phyloP scores from a whole-genome alignment of 2,113 vertebrate genomes.

The Vicugna pacos region DNA sequence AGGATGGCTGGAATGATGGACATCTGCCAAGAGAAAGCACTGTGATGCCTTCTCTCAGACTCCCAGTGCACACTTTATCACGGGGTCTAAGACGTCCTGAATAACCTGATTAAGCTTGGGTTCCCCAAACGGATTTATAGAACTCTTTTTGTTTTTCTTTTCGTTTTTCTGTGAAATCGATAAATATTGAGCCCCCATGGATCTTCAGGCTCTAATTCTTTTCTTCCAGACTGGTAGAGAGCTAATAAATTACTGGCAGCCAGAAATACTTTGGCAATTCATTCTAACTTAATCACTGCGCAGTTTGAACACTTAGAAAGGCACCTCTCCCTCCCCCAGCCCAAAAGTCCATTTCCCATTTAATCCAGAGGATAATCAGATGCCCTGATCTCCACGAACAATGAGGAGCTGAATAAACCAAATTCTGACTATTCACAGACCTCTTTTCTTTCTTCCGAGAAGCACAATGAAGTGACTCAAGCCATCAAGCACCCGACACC shows the following conservation, averaged over 20 bases:
- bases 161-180: not conserved
- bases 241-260: not conserved
- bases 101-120: not conserved
- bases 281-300: conserved; percentile 1
- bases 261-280: conserved; percentile 33
- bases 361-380: not conserved
- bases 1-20: rapidly evolving
- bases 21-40: not conserved
- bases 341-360: not conserved
- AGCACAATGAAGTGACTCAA: not conserved
- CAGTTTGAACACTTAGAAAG: not conserved
- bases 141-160: not conserved
- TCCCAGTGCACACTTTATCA: not conserved
- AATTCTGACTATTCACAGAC: conserved; percentile 7
- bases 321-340: not conserved
- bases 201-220: not conserved
- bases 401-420: conserved; percentile 14
- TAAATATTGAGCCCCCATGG: not conserved
- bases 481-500: not conserved
- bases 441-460: conserved; percentile 25
- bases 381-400: not conserved
- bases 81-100: not conserved
- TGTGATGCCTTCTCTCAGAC: no score
- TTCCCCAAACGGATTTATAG: not conserved
- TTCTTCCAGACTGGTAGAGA: not conserved